Conservation (phyloP, 1,140 invertebrate genomes). For the Drosophila athabasca region DNA sequence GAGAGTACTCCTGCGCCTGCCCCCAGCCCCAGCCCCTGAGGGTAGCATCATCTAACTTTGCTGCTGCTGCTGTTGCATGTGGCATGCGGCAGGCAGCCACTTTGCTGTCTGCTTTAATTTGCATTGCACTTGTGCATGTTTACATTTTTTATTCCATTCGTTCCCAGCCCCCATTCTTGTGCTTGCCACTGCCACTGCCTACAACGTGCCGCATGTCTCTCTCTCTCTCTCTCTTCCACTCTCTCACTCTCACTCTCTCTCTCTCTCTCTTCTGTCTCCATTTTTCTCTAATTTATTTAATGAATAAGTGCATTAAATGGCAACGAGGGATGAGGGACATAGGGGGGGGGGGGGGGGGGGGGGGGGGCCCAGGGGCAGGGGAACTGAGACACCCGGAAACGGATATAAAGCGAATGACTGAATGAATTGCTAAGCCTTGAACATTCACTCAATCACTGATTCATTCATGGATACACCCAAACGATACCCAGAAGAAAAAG, state of each 20-base stretch:
- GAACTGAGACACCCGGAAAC: conserved; percentile 9
- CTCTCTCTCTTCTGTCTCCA: conserved; percentile 27
- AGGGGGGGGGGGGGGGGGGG: too few relatives aligned
- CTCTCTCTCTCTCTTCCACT: not conserved
- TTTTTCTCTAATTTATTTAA: conserved; percentile 59
- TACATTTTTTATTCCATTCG: conserved; percentile 82
- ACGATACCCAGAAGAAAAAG: conserved; percentile 3
- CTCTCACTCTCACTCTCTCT: conserved; percentile 18
- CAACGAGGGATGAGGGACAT: conserved; percentile 12
- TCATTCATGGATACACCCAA: not conserved
- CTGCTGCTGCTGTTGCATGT: too few relatives aligned
- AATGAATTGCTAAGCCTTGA: conserved; percentile 62
- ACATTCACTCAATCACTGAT: conserved; percentile 6
- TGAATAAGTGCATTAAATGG: conserved; percentile 80
- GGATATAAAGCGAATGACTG: conserved; percentile 66
- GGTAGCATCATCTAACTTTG: too few relatives aligned
- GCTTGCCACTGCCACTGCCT: not conserved
- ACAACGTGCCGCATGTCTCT: not conserved
- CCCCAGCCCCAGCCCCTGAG: too few relatives aligned
- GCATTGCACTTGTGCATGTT: conserved; percentile 81
- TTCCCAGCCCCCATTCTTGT: conserved; percentile 79
- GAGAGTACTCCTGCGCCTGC: too few relatives aligned
- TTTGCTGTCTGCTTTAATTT: conserved; percentile 81
- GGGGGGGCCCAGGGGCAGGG: not conserved
- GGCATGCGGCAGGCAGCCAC: conserved; percentile 54